Conservation (phyloP, 2,113 vertebrate genomes). For the Paratilapia polleni region DNA sequence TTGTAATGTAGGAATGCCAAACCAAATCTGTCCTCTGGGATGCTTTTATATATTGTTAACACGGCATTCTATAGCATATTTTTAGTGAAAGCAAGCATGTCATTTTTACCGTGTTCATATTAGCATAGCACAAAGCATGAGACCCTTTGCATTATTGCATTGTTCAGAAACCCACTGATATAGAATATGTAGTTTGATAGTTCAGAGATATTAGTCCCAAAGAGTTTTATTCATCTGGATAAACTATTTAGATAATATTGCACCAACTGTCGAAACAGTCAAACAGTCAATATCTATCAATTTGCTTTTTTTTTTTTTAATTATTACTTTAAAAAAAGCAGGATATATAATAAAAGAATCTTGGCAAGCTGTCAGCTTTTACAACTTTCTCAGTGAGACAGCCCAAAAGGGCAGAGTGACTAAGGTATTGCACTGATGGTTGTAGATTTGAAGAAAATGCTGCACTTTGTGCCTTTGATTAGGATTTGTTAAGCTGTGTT, state of each 20-base stretch:
- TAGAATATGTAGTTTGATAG: background rate
- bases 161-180: background rate
- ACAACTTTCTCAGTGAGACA: too few relatives aligned
- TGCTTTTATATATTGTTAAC: background rate
- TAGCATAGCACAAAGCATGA: background rate
- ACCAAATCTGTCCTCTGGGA: background rate
- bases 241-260: background rate
- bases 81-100: background rate
- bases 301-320: background rate
- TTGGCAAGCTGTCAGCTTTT: too few relatives aligned
- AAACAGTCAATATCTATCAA: background rate
- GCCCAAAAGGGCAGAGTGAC: too few relatives aligned
- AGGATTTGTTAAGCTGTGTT: too few relatives aligned
- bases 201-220: background rate
- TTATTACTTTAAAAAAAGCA: too few relatives aligned
- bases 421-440: too few relatives aligned
- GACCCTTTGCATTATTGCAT: background rate
- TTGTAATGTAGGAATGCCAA: background rate
- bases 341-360: too few relatives aligned
- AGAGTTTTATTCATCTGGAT: background rate
- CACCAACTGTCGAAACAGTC: background rate
- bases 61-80: background rate
- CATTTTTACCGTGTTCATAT: background rate
- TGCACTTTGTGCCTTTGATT: too few relatives aligned
- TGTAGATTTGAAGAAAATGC: too few relatives aligned